These are phyloP conservation scores for Planiliza haematocheilus DNA, from an alignment of 2,113 vertebrate genomes.

Conservation along the genomic window DNA sequence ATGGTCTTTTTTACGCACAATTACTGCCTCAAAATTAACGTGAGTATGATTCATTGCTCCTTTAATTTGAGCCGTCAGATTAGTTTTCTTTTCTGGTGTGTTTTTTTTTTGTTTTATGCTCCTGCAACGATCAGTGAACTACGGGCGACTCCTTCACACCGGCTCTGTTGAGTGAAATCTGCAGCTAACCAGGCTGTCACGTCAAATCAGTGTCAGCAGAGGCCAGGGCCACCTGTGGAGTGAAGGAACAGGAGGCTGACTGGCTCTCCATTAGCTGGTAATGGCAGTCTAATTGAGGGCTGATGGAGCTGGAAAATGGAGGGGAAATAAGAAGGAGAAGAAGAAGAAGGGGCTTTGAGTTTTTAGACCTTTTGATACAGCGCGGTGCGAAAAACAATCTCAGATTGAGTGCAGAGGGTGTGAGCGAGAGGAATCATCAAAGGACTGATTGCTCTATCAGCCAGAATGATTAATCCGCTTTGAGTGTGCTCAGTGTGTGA, in stretches of 20 bases:
- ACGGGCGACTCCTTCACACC: background rate
- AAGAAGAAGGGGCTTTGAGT: conserved; percentile 9
- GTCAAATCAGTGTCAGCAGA: conserved; percentile 56
- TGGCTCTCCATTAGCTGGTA: conserved; percentile 64
- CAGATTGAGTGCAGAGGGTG: conserved; percentile 33
- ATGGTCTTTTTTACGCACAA: background rate
- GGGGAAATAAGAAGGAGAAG: background rate
- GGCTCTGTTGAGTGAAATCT: conserved; percentile 36
- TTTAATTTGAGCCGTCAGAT: conserved; percentile 33
- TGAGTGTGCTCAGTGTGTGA: conserved; percentile 59
- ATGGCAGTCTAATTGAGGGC: conserved; percentile 65
- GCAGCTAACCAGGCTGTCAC: conserved; percentile 49
- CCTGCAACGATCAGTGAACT: background rate
- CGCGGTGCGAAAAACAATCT: conserved; percentile 53
- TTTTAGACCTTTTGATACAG: conserved; percentile 56
- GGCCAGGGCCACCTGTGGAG: conserved; percentile 53
- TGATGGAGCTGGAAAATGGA: conserved; percentile 50
- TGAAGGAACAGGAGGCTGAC: conserved; percentile 30
- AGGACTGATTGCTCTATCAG: conserved; percentile 69
- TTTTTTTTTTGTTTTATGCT: too few species aligned
- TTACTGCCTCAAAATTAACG: conserved; percentile 6
- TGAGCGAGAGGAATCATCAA: conserved; percentile 60
- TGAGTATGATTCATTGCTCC: conserved; percentile 23
- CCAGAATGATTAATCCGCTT: conserved; percentile 65
- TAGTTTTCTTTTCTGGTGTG: too few species aligned